A percentile compares a stretch with the other conserved stretches of the same genome.
These are phyloP conservation scores for Apis florea DNA, from an alignment of 1,140 invertebrate species.

Conservation along the genomic window DNA sequence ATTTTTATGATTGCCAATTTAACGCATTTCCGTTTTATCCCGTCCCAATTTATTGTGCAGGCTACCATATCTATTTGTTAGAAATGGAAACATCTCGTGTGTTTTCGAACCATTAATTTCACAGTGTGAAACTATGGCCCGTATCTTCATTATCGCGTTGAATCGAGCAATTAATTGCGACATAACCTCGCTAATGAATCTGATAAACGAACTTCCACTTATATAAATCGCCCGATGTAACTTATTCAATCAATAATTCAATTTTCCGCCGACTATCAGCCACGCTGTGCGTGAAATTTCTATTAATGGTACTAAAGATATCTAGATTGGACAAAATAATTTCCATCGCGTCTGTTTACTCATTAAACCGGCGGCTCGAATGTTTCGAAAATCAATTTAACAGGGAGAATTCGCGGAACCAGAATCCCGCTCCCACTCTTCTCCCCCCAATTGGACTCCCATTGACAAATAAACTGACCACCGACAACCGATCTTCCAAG, in stretches of 20 bases:
- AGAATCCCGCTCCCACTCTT: no score
- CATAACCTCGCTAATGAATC: slow-evolving; percentile 4
- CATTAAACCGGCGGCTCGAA: background rate
- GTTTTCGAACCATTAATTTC: background rate
- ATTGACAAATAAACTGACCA: slow-evolving; percentile 14
- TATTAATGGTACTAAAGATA: background rate
- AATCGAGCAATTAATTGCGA: slow-evolving; percentile 40
- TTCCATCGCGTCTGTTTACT: background rate
- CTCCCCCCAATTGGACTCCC: background rate
- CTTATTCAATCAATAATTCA: slow-evolving; percentile 29
- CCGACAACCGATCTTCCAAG: background rate
- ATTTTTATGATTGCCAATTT: background rate
- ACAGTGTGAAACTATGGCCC: background rate
- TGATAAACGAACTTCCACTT: slow-evolving; percentile 15
- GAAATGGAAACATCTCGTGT: background rate
- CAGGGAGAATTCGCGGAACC: no score
- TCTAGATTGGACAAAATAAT: background rate
- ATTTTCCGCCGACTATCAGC: background rate
- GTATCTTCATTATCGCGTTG: background rate
- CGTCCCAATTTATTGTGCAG: background rate
- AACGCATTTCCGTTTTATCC: background rate
- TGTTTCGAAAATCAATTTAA: background rate
- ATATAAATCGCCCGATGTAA: slow-evolving; percentile 29
- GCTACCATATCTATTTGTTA: no score
- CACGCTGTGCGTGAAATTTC: background rate